Base-by-base conservation (phyloP, 2,113 vertebrate genomes). In the Sciurus niger region DNA sequence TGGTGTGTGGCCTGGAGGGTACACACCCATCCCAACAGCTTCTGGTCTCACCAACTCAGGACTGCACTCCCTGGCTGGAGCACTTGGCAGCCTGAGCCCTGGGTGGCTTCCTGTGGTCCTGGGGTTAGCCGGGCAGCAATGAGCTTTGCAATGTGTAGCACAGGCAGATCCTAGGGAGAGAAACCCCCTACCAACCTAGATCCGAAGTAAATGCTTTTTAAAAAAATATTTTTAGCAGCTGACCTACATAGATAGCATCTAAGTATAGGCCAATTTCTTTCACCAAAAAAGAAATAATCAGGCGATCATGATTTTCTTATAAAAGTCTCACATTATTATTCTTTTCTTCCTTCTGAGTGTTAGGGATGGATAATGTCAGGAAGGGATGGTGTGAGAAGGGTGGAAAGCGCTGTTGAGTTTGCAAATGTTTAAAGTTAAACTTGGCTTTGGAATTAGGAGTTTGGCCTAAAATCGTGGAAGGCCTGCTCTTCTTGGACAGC, bases 211-310 rank as follows among this genome's bases (percentile, higher is more conserved):
- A 86, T 58, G 89, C 74, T 55, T 85, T 22, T 28, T 28, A 37
- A 55, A 55, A 55, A 55, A 67, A 55, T 13, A 89, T 97, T 96
- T 96, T 95, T 78, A 97, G 96, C 72, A 25, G 32, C 92, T 94
- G 95, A 46, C 96, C 97, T 95, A 89, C 92, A 84, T 91, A 85
- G 40, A 88, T 18, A 72, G 60, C 10, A 9, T 68, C 90, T 83
- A 72, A 84, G 88, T 28, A 4, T 25, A 28, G 77, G 46, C 86
- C 70, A 46, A 37, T 25, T 80, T 53, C 67, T 79, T 93, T 78
- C 24, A 48, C 78, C 46, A 80, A 78, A 73, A 60, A 32, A 55
- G 32, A 93, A 60, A 68, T 4, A 78, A 83, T 92, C 68, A 80
- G 90, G 67, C 2, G 6, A 9, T 30, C 13, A 2, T 40, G 51